Evolutionary conservation across 2,888 invertebrate genomes (phyloP), one percentile per base, ranked within the genome.

Genomic region (Argyresthia goedartella): DNA sequence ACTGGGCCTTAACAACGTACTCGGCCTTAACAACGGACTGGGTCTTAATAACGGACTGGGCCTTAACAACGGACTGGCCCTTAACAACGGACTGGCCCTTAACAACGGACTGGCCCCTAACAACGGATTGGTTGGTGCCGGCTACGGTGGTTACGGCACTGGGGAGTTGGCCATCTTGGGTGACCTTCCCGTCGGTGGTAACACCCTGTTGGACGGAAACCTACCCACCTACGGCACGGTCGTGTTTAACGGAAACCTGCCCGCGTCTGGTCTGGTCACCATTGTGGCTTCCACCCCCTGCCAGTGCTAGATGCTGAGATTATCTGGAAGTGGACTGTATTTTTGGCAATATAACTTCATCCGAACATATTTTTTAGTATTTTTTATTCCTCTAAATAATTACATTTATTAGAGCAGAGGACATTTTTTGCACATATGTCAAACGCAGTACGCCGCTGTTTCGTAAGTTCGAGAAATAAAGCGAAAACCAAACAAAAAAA

Each of bases 61-160:
- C 25, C 25, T n/a, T n/a, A 39, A 39, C 39, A n/a, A 11, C 8
- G 39, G 39, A 10, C 8, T 11, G 11, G 14, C 13, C 14, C 9
- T 34, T 8, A 36, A 9, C 35, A 42, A 15, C 33, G 14, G 15
- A 11, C 2, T 8, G 16, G 33, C 9, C 11, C 3, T 8, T 10
- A 33, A 33, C 25, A 10, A 13, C 25, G 11, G 7, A 4, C 9
- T 13, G 44, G 16, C 10, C n/a, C 2, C 50, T 13, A 36, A 9
- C 35, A 42, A 15, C 33, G 14, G 15, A 7, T 9, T 8, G 16
- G 33, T 6, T 10, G 16, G 16, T n/a, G 14, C 50, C 25, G 50
- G 50, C 41, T 50, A 41, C 50, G 50, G 50, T 10, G 50, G 50
- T n/a, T 41, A 15, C 16, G 50, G 50, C 7, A 16, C n/a, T 16